Conservation (phyloP, 1,140 invertebrate genomes). For the Vollenhovia emeryi region DNA sequence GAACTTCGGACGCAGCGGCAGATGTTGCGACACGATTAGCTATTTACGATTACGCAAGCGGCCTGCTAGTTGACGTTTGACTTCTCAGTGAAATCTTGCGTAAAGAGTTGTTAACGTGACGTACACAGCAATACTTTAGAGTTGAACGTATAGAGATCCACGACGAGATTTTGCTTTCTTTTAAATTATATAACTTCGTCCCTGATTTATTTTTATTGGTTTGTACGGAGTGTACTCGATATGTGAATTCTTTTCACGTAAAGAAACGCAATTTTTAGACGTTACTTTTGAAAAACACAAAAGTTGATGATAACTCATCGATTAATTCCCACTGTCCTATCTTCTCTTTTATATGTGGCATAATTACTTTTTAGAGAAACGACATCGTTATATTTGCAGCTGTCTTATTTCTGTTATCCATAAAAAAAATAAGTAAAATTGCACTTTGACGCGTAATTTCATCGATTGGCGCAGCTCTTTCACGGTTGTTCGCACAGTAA, state of each 20-base stretch:
- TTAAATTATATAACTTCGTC: neutral
- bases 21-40: neutral
- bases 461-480: neutral
- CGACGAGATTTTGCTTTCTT: neutral
- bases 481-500: constrained; percentile 18
- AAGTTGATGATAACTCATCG: neutral
- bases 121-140: neutral
- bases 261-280: neutral
- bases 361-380: neutral
- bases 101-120: neutral
- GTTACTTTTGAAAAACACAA: neutral
- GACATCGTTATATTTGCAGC: neutral
- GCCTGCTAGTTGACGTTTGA: neutral
- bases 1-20: neutral
- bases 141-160: too few species aligned
- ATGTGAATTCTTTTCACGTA: neutral
- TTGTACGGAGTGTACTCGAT: neutral
- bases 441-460: neutral
- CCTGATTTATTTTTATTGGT: neutral
- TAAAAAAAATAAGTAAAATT: constrained; percentile 12
- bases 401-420: neutral
- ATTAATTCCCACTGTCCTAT: neutral
- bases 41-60: neutral
- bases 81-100: neutral
- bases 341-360: neutral